Conservation (phyloP, 1,140 invertebrate genomes). For the Stenopsyche tienmushanensis region DNA sequence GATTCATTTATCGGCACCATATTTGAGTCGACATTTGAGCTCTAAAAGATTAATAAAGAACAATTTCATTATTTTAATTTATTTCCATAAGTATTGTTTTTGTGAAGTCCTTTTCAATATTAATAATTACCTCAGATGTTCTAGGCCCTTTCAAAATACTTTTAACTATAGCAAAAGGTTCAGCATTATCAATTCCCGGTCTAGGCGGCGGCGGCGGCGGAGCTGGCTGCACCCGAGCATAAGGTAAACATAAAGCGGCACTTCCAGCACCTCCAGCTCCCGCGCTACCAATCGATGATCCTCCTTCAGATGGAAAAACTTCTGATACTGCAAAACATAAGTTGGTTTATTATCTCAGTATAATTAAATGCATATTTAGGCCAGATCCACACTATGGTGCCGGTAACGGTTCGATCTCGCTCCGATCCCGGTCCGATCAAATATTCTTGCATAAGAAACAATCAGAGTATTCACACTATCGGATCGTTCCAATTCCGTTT, state of each 20-base stretch:
- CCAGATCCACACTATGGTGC: no score
- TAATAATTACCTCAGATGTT: neutral
- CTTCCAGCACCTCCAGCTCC: conserved; percentile 41
- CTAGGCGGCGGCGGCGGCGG: conserved; percentile 38
- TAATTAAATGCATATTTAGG: no score
- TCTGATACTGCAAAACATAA: conserved; percentile 26
- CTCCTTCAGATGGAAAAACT: conserved; percentile 31
- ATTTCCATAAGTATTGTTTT: neutral
- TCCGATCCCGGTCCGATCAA: no score
- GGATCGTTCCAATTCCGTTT: no score
- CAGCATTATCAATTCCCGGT: conserved; percentile 39
- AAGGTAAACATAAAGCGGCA: conserved; percentile 40
- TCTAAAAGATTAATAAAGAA: conserved; percentile 27
- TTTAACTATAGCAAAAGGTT: conserved; percentile 41
- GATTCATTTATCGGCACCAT: conserved; percentile 79
- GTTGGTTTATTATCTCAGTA: no score
- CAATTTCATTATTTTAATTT: neutral
- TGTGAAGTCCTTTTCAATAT: no score
- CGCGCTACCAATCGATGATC: conserved; percentile 16
- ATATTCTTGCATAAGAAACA: no score
- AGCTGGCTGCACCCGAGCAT: conserved; percentile 43
- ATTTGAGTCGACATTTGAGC: conserved; percentile 49
- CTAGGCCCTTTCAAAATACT: conserved; percentile 12
- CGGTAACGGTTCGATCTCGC: no score
- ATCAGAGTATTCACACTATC: no score